phyloP scores from a whole-genome alignment of 2,797 vertebrate genomes.

The Mus caroli region DNA sequence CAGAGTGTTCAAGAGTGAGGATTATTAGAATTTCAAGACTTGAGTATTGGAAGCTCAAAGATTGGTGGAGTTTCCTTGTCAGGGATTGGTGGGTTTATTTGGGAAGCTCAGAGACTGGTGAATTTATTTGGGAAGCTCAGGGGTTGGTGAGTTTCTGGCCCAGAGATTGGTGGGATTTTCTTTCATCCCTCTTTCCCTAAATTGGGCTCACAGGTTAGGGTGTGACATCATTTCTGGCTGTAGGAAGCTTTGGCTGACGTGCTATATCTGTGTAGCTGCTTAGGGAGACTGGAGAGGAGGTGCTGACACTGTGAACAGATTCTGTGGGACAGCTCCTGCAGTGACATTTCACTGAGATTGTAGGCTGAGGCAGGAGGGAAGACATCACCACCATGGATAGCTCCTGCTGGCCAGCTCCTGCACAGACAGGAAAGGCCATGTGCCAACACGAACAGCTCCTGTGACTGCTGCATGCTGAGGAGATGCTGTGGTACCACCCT shows the following conservation, averaged over 20 bases:
- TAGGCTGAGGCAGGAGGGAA: background rate
- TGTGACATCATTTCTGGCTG: background rate
- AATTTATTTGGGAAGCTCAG: background rate
- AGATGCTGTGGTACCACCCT: background rate
- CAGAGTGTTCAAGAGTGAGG: background rate
- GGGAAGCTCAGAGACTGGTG: background rate
- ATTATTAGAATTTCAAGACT: background rate
- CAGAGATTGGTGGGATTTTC: background rate
- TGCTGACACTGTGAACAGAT: background rate
- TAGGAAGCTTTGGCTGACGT: background rate
- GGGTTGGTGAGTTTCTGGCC: background rate
- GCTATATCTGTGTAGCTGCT: background rate
- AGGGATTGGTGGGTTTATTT: background rate
- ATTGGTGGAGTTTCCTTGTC: background rate
- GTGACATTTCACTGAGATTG: background rate
- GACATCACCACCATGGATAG: background rate
- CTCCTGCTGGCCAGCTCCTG: too few relatives aligned
- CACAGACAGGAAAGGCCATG: background rate
- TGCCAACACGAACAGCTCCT: background rate
- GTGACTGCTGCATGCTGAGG: background rate
- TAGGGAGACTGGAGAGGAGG: background rate
- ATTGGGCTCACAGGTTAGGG: background rate
- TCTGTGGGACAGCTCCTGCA: background rate
- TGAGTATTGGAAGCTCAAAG: background rate
- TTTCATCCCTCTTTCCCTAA: background rate